A percentile compares a stretch with the other conserved stretches of the same genome.
Conservation (phyloP, 2,797 vertebrate genomes). For the Acrocephalus scirpaceus region DNA sequence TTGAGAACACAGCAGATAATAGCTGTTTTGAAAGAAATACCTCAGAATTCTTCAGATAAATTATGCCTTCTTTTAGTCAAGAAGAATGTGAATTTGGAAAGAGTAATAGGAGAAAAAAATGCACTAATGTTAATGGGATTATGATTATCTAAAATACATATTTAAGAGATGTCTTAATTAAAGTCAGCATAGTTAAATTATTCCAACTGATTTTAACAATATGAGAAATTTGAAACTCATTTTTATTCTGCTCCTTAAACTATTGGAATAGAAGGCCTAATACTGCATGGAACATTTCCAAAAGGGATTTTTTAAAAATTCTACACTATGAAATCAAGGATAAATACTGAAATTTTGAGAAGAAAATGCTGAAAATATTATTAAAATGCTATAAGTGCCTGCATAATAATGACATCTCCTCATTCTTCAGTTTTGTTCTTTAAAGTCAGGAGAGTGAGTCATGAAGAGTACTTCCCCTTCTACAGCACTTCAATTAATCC, state of each 20-base stretch:
- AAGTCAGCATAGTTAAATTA: neutral
- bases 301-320: neutral
- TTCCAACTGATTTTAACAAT: neutral
- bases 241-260: neutral
- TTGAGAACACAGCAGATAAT: neutral
- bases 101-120: neutral
- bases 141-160: neutral
- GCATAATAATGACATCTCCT: neutral
- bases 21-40: neutral
- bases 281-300: neutral
- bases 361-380: neutral
- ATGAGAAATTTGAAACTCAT: neutral
- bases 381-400: neutral
- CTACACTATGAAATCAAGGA: neutral
- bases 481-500: neutral
- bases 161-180: neutral
- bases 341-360: neutral
- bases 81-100: neutral
- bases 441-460: neutral
- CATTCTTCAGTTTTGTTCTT: neutral
- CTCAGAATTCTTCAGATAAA: neutral
- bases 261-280: neutral
- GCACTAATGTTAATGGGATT: neutral
- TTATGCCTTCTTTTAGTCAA: neutral
- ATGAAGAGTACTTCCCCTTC: neutral